Base-by-base conservation (phyloP, 2,888 invertebrate genomes). In the Cataglyphis albicans region DNA sequence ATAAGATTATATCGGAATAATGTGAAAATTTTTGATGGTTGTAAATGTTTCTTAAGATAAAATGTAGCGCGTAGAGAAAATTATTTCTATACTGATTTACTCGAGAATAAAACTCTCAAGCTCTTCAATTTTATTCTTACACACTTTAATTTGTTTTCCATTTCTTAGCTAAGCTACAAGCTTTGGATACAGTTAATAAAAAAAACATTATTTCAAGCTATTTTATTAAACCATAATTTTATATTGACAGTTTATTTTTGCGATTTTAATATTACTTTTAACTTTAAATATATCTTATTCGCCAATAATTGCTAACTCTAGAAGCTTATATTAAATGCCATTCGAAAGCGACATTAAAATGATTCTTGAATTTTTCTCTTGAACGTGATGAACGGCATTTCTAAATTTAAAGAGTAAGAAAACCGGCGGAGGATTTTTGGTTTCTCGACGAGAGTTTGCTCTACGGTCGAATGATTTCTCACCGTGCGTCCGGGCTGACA, bases 381-480 rank as follows among this genome's bases (percentile, higher is more conserved):
- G 72, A 70, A 35, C 10, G 21, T 32, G 55, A 38, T 21, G 21
- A 21, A 21, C n/a, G 61, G 12, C n/a, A n/a, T n/a, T 41, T 52
- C 12, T 41, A 38, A 21, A 78, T 35, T 59, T 44, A 80, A 70
- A 70, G 78, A 29, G 29, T 29, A 29, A 29, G 29, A 44, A 59
- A 35, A 35, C 35, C 4, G 57, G 21, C 21, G 78, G 78, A 83
- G 52, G 48, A 41, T 82, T 76, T 76, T 80, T 21, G 82, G 86
- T 81, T 83, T 64, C 48, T 70, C 15, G 63, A 64, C 72, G 80
- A n/a, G 82, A 67, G 74, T 38, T 44, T 44, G 21, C 12, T 74
- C 57, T 72, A 65, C 81, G 82, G 81, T 83, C 84, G 84, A 90
- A 90, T 87, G 88, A 87, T 89, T 90, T 90, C 87, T 88, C 89